A percentile compares a stretch with the other conserved stretches of the same genome.
Conservation (phyloP, 2,113 vertebrate species). For the Lasiurus borealis region DNA sequence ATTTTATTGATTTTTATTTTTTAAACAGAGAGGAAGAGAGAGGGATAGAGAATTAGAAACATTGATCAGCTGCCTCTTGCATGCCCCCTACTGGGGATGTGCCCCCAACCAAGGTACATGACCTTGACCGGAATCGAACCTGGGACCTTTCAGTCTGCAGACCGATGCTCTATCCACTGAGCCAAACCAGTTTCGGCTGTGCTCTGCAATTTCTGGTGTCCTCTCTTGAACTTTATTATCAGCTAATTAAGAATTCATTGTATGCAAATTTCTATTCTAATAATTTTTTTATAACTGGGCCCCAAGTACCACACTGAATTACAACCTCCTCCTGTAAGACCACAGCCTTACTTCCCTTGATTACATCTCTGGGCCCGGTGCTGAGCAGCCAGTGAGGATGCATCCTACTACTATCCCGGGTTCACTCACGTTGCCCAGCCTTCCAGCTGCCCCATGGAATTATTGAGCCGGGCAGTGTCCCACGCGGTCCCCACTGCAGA, state of each 20-base stretch:
- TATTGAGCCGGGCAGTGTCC: not conserved
- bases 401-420: not conserved
- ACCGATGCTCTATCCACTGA: no score
- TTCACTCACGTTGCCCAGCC: not conserved
- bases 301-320: not conserved
- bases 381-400: not conserved
- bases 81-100: no score
- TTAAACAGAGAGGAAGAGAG: no score
- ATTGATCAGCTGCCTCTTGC: no score
- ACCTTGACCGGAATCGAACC: no score
- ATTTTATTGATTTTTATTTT: no score
- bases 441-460: not conserved
- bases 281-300: slow-evolving; percentile 43
- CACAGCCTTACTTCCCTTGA: not conserved
- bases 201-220: not conserved
- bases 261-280: slow-evolving; percentile 28
- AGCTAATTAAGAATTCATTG: slow-evolving; percentile 57
- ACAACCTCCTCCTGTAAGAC: not conserved
- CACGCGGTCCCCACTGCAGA: not conserved
- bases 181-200: not conserved
- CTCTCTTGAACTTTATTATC: slow-evolving; percentile 53
- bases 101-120: no score
- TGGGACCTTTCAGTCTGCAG: no score
- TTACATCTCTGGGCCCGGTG: not conserved
- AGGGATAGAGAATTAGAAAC: no score